Evolutionary conservation across 2,113 vertebrate genomes (phyloP), one percentile per base, ranked within the genome.

Genomic region (Accipiter virgatus): DNA sequence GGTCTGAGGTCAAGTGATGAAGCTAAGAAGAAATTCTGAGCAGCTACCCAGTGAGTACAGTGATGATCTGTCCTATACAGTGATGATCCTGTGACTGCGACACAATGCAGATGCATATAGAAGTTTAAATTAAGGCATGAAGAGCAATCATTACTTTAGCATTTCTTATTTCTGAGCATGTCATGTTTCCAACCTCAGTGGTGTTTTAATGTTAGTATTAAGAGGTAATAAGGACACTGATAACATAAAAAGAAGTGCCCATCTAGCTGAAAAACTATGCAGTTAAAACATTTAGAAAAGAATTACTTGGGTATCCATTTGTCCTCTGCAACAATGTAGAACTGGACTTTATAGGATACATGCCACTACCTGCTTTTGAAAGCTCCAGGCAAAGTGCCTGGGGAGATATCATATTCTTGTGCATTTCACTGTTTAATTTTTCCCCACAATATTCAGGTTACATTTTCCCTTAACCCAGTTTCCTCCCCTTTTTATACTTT

Each of bases 1-100:
- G 91, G 53, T 36, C 73, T 94, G 77, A 92, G 88, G 93, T 97
- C 93, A 95, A 97, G 86, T 75, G 56, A 89, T 85, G 88, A 82
- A 73, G 32, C 42, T 79, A 93, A 94, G 73, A 83, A 94, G 56
- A 93, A 89, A 72, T 84, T 86, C 73, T 75, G 73, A 91, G 63
- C 31, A 91, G 83, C 72, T 77, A 88, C 53, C 16, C 74, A 78
- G 79, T 34, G 42, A 94, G 53, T 55, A 73, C 4, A 82, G 7
- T 40, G 36, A 56, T 0, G 0, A 65, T 83, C 74, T 92, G 21
- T 38, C 53, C 77, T 58, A 29, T 29, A 27, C 32, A 75, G 65
- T n/a, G 59, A 45, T 3, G 13, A 71, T 55, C 32, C 38, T 67
- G 10, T 45, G 50, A 52, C 52, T 89, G 65, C 15, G 5, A 79